Conservation (phyloP, 2,888 invertebrate species). For the Cerastoderma edule region DNA sequence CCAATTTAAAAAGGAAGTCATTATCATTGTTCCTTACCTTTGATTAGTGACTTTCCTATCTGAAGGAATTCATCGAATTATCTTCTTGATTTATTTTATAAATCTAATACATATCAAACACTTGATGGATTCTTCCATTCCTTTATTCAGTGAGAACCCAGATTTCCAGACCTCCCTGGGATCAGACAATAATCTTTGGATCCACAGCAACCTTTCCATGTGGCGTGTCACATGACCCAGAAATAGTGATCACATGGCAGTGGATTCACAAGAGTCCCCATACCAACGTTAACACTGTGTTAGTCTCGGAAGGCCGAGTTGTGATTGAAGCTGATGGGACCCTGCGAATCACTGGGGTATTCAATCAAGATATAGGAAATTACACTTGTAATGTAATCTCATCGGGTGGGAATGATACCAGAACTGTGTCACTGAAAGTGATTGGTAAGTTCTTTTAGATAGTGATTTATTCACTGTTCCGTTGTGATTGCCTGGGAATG, state of each 20-base stretch:
- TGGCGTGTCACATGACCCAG: constrained; percentile 93
- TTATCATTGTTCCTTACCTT: too few species aligned
- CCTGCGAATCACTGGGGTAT: constrained; percentile 88
- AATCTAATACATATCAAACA: too few species aligned
- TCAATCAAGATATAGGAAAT: constrained; percentile 93
- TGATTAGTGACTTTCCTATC: too few species aligned
- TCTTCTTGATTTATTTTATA: too few species aligned
- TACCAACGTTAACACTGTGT: constrained; percentile 37
- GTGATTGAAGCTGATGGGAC: constrained; percentile 88
- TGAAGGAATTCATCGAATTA: too few species aligned
- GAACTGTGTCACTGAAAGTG: constrained; percentile 92
- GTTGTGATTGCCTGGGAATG: too few species aligned
- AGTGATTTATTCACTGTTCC: too few species aligned
- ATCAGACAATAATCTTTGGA: constrained; percentile 94
- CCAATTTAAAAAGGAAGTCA: too few species aligned
- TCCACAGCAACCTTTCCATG: constrained; percentile 97
- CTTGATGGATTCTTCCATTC: too few species aligned
- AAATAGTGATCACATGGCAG: constrained; percentile 80
- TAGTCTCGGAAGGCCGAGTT: constrained; percentile 55
- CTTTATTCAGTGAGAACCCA: constrained; percentile 93
- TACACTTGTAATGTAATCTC: constrained; percentile 95
- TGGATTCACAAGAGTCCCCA: constrained; percentile 73
- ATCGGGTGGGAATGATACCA: constrained; percentile 95
- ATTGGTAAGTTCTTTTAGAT: constrained; percentile 89
- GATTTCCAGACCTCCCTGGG: constrained; percentile 96